Conservation (phyloP, 2,113 vertebrate species). For the Azemiops feae region DNA sequence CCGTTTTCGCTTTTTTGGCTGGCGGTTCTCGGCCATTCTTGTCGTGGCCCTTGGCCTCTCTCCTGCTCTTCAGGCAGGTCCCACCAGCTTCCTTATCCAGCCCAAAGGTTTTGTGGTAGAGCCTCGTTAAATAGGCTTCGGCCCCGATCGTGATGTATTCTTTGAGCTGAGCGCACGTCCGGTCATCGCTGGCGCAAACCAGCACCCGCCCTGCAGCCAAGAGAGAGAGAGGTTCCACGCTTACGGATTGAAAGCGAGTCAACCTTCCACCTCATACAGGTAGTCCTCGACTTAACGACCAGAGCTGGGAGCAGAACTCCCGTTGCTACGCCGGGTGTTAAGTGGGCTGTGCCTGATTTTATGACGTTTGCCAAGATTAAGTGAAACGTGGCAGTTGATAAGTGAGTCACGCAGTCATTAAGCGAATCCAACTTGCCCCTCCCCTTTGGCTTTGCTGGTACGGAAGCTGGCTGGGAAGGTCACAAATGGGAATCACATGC, state of each 20-base stretch:
- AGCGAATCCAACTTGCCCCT: not conserved
- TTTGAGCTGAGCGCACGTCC: constrained; percentile 91
- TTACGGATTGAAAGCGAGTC: not conserved
- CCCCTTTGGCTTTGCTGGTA: not conserved
- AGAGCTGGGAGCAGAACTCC: not conserved
- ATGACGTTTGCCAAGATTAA: not conserved
- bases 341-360: not conserved
- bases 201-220: constrained; percentile 81
- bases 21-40: constrained; percentile 56
- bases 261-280: not conserved
- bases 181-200: constrained; percentile 94
- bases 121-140: constrained; percentile 78
- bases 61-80: constrained; percentile 60
- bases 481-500: not conserved
- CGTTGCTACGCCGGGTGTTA: not conserved
- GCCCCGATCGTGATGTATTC: constrained; percentile 81
- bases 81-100: constrained; percentile 74
- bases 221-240: not conserved
- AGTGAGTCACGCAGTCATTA: not conserved
- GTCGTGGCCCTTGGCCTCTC: constrained; percentile 52
- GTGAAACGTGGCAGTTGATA: not conserved
- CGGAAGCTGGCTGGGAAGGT: not conserved
- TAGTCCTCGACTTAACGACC: not conserved
- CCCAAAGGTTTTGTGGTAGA: constrained; percentile 84
- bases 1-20: constrained; percentile 65